Conservation (phyloP, 37 sponge, comb jelly and placozoan genomes). For the Tethya wilhelma region DNA sequence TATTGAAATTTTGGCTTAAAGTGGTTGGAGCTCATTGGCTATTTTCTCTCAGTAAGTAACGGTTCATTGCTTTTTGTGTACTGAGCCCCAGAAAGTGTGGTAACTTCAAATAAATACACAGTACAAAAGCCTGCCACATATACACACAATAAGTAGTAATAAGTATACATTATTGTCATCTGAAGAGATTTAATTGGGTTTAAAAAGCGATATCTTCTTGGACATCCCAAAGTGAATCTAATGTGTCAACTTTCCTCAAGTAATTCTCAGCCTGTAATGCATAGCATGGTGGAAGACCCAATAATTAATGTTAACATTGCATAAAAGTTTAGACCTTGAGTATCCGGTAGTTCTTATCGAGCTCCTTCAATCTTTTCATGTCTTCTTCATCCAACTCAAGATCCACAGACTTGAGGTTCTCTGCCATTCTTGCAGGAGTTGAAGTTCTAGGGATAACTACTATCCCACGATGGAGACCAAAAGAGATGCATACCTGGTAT, state of each 20-base stretch:
- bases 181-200: background rate
- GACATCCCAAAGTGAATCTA: constrained; percentile 60
- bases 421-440: constrained; percentile 61
- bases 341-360: constrained; percentile 48
- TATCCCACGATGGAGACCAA: constrained; percentile 65
- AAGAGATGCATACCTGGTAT: constrained; percentile 75
- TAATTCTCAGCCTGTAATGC: background rate
- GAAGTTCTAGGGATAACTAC: constrained; percentile 87
- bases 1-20: too few relatives aligned
- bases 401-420: constrained; percentile 73
- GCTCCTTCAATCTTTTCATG: constrained; percentile 74
- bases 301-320: constrained; percentile 30
- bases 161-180: too few relatives aligned
- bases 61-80: too few relatives aligned
- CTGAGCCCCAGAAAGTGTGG: constrained; percentile 63
- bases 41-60: too few relatives aligned
- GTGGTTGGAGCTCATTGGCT: too few relatives aligned
- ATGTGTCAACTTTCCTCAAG: background rate
- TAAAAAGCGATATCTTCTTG: constrained; percentile 40
- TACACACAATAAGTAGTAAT: too few relatives aligned
- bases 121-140: constrained; percentile 62
- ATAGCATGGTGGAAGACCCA: background rate
- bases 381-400: constrained; percentile 78
- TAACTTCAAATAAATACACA: constrained; percentile 75
- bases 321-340: constrained; percentile 37